Percentiles rank a stretch among this genome's conserved stretches.
These are phyloP conservation scores for Crotalus tigris DNA, from an alignment of 2,113 vertebrate species.

Conservation along the genomic window DNA sequence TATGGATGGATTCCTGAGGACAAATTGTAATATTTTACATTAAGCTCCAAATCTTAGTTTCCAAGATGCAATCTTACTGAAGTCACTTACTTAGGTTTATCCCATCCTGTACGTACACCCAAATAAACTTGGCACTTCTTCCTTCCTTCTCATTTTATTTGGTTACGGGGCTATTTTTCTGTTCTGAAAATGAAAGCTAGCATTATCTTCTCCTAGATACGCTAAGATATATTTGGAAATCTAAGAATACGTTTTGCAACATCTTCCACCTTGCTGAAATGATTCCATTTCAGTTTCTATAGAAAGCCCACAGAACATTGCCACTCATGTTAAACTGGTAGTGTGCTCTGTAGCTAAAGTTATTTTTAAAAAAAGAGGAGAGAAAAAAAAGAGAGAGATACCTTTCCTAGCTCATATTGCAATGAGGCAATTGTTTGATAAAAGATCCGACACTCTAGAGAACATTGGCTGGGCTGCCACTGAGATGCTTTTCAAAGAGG, in stretches of 20 bases:
- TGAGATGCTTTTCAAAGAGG: constrained; percentile 71
- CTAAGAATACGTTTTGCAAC: fast-evolving
- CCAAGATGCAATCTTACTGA: neutral
- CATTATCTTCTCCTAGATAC: neutral
- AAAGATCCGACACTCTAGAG: constrained; percentile 58
- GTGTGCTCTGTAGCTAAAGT: neutral
- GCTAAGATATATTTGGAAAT: constrained; percentile 20
- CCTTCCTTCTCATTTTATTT: neutral
- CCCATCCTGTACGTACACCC: no score
- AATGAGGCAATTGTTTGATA: constrained; percentile 49
- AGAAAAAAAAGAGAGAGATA: constrained; percentile 12
- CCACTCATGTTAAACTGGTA: constrained; percentile 15
- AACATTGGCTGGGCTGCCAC: constrained; percentile 63
- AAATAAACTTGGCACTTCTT: neutral
- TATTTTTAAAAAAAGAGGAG: neutral
- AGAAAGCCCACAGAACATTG: constrained; percentile 19
- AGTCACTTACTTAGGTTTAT: neutral
- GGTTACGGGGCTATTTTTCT: fast-evolving
- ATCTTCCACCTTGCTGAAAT: neutral
- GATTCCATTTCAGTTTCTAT: neutral
- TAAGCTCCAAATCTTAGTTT: neutral
- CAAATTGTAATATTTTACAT: neutral
- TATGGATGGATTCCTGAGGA: neutral
- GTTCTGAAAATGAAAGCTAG: neutral
- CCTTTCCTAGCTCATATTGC: constrained; percentile 55